Evolutionary conservation across 1,140 invertebrate genomes (phyloP), one percentile per base, ranked within the genome.

Genomic region (Magallana gigas): DNA sequence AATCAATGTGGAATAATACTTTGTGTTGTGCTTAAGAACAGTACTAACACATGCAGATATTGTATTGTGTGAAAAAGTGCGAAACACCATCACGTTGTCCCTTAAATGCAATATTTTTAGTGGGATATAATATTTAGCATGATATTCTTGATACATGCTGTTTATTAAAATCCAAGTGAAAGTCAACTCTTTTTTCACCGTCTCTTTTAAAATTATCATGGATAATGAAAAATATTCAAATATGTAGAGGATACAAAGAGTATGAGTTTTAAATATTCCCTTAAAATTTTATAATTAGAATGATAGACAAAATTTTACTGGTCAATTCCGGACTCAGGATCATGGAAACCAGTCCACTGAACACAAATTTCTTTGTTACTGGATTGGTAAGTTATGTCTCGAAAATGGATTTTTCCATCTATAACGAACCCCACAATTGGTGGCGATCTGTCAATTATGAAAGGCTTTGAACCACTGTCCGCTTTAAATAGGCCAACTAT

Each of bases 1-100:
- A 7, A 84, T 86, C 9, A 92, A 87, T 71, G 90, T 91, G 14
- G 87, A 88, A 82, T 87, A 92, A 84, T 92, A 92, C 6, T 87
- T 87, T 3, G 57, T 86, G 76, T 92, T 92, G 59, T 92, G 91
- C 14, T 64, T 36, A n/a, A 92, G 84, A 4, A 14, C 18, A 14
- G 85, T 71, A 12, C 57, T 16, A 1, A 36, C 59, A 85, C 91
- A 92, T 9, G 87, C 81, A 5, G 83, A 14, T 68, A 89, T 91
- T 9, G 48, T 36, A 14, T 85, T 80, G 56, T 84, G 71, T 12
- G 71, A 71, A 12, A 88, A 64, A 14, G 29, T 85, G 18, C 71
- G 62, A 60, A 89, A 90, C 16, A n/a, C 48, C 7, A 91, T 85
- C 56, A 91, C 76, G 59, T 91, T 85, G 36, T 91, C 91, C 23